These are phyloP conservation scores for Leptothorax acervorum DNA, from an alignment of 2,888 invertebrate species.

Conservation along the genomic window DNA sequence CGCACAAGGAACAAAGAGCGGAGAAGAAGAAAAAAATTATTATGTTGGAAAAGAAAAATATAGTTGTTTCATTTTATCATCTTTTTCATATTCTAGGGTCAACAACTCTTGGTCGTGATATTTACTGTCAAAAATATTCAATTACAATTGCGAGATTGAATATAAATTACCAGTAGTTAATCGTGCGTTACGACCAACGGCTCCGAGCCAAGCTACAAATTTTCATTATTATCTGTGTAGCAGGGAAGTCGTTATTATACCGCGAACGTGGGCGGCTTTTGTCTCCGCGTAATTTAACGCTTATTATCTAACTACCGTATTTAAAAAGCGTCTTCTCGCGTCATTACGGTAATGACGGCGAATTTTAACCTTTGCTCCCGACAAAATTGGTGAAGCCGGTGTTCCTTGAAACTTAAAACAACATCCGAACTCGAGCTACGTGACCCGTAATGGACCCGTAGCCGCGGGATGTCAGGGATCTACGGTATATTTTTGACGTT, in stretches of 20 bases:
- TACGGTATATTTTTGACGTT: conserved; percentile 4
- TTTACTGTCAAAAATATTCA: neutral
- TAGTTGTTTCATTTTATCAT: neutral
- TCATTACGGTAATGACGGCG: conserved; percentile 36
- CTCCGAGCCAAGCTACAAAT: neutral
- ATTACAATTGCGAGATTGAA: neutral
- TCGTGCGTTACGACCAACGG: neutral
- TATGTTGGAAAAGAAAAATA: neutral
- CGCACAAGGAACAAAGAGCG: too few relatives aligned
- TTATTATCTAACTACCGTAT: conserved; percentile 21
- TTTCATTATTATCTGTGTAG: conserved; percentile 1
- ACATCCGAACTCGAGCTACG: conserved; percentile 23
- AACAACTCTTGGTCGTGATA: neutral
- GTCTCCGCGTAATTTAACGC: conserved; percentile 39
- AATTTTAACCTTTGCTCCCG: conserved; percentile 36
- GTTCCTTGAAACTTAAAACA: conserved; percentile 35
- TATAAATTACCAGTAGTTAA: neutral
- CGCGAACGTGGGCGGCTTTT: conserved; percentile 15
- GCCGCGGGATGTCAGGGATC: conserved; percentile 34
- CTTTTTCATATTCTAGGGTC: neutral
- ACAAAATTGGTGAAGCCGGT: neutral
- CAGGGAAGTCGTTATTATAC: conserved; percentile 10
- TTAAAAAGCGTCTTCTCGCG: conserved; percentile 33
- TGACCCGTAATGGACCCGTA: conserved; percentile 35
- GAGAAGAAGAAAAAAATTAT: too few relatives aligned